These are phyloP conservation scores for Malacosoma neustria DNA, from an alignment of 2,888 invertebrate genomes.

Conservation along the genomic window DNA sequence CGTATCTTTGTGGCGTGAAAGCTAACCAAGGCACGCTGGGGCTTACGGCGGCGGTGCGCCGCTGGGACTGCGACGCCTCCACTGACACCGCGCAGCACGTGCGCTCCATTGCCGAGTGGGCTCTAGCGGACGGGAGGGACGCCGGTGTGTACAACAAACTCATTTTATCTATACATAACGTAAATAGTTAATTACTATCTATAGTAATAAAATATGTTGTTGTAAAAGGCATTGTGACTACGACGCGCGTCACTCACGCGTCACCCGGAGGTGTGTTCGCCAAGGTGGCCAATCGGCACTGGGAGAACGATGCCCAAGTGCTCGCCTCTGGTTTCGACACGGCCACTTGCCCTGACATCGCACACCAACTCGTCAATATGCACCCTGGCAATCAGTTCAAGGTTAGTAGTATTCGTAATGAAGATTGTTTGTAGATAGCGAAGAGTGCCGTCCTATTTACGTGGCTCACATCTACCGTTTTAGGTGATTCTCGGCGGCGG, in stretches of 20 bases:
- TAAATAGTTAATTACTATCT: too few species aligned
- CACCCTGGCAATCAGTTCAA: constrained; percentile 79
- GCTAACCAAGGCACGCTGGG: constrained; percentile 77
- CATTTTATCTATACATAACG: too few species aligned
- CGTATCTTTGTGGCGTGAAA: constrained; percentile 79
- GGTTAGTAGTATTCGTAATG: too few species aligned
- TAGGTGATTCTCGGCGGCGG: constrained; percentile 85
- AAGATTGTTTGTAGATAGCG: too few species aligned
- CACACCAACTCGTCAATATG: constrained; percentile 77
- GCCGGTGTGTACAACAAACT: too few species aligned
- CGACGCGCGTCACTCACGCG: constrained; percentile 84
- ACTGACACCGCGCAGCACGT: constrained; percentile 67
- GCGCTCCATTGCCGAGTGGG: constrained; percentile 77
- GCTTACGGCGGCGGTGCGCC: constrained; percentile 75
- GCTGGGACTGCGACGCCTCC: constrained; percentile 75
- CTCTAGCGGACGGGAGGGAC: constrained; percentile 57
- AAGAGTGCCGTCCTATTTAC: too few species aligned
- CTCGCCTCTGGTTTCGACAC: constrained; percentile 45
- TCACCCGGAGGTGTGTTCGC: constrained; percentile 82
- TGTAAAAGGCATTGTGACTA: constrained; percentile 83
- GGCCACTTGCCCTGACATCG: constrained; percentile 79
- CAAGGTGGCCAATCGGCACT: constrained; percentile 77
- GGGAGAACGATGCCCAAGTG: constrained; percentile 79
- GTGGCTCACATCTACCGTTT: constrained; percentile 3
- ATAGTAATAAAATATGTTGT: too few species aligned